These are phyloP conservation scores for Synanthedon myopaeformis DNA, from an alignment of 2,888 invertebrate species.

Conservation along the genomic window DNA sequence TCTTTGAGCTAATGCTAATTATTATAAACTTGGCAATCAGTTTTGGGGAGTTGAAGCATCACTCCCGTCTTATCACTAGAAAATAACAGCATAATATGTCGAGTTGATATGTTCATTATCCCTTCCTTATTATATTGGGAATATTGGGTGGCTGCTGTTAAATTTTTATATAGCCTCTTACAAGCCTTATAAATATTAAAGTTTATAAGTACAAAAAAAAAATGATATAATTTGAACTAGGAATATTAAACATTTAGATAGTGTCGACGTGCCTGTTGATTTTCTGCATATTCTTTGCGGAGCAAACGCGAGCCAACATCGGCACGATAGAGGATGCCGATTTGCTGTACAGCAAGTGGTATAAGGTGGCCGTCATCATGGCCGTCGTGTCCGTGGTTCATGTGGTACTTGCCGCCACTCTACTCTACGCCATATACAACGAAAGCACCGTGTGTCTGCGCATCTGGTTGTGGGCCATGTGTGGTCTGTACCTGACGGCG, in stretches of 20 bases:
- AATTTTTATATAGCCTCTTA: too few species aligned
- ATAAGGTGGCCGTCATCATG: slow-evolving; percentile 22
- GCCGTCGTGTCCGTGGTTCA: slow-evolving; percentile 32
- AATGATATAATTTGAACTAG: too few species aligned
- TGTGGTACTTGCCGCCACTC: slow-evolving; percentile 29
- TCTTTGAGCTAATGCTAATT: neutral
- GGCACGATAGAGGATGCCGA: slow-evolving; percentile 38
- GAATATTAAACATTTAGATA: slow-evolving; percentile 19
- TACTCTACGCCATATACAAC: slow-evolving; percentile 31
- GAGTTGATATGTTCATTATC: too few species aligned
- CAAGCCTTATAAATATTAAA: too few species aligned
- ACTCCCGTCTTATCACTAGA: too few species aligned
- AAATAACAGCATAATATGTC: too few species aligned
- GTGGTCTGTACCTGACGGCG: slow-evolving; percentile 21
- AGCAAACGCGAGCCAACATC: slow-evolving; percentile 14
- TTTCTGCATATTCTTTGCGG: slow-evolving; percentile 33
- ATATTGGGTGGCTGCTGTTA: too few species aligned
- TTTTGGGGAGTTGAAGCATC: too few species aligned
- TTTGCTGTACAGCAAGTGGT: slow-evolving; percentile 31
- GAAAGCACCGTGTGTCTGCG: slow-evolving; percentile 15
- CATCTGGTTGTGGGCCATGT: slow-evolving; percentile 41
- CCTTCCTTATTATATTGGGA: too few species aligned
- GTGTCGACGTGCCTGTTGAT: slow-evolving; percentile 28
- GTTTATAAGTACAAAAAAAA: too few species aligned
- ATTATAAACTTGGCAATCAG: too few species aligned